Evolutionary conservation across 2,888 invertebrate species (phyloP).

Genomic region (Eudiplozoon nipponicum): DNA sequence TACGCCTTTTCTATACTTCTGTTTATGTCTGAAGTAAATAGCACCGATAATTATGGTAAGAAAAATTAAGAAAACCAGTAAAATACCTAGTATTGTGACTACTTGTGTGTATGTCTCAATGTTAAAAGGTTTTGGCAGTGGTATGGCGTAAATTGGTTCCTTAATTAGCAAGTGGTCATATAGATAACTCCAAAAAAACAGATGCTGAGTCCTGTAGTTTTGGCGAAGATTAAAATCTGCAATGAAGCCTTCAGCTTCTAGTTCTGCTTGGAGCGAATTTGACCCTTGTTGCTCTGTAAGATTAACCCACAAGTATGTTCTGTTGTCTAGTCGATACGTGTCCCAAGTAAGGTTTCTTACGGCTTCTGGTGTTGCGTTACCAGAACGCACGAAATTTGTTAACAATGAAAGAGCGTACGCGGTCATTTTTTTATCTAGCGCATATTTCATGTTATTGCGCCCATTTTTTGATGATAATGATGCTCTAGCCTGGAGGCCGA

Average conservation of each 20-base stretch:
- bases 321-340: conserved; percentile 23
- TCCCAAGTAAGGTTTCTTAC: conserved; percentile 22
- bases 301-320: conserved; percentile 23
- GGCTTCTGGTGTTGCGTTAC: conserved; percentile 18
- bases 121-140: conserved; percentile 7
- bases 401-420: conserved; percentile 29
- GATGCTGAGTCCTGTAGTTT: conserved; percentile 23
- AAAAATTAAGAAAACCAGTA: conserved; percentile 1
- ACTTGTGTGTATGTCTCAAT: conserved; percentile 2
- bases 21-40: too few species aligned
- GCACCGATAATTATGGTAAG: too few species aligned
- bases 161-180: conserved; percentile 21
- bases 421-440: conserved; percentile 28
- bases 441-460: too few species aligned
- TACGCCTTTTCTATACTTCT: too few species aligned
- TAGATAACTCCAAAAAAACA: conserved; percentile 24
- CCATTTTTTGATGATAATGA: too few species aligned
- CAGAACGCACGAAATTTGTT: conserved; percentile 28
- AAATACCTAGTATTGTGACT: conserved; percentile 2
- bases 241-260: conserved; percentile 9
- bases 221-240: conserved; percentile 11
- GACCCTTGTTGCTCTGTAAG: not conserved
- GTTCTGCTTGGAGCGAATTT: not conserved
- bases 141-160: conserved; percentile 17
- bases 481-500: too few species aligned